These are phyloP conservation scores for Elaeidobius kamerunicus DNA, from an alignment of 2,888 invertebrate species.

Conservation along the genomic window DNA sequence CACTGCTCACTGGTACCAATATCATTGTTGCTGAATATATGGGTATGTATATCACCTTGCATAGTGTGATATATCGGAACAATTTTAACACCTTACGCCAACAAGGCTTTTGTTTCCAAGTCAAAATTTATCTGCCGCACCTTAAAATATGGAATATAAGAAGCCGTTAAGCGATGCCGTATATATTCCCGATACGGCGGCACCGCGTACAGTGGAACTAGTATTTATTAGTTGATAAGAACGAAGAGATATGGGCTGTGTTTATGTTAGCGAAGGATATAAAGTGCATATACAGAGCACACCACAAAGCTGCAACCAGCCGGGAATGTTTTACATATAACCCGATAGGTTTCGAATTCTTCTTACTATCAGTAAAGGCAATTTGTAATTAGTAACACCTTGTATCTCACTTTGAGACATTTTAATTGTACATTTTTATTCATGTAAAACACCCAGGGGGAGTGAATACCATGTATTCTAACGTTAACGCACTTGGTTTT, in stretches of 20 bases:
- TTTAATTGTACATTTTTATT: too few species aligned
- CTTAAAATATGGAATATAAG: conserved; percentile 25
- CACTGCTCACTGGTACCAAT: conserved; percentile 10
- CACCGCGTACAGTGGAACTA: conserved; percentile 12
- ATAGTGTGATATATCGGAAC: conserved; percentile 20
- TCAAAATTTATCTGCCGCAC: conserved; percentile 21
- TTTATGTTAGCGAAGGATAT: neutral
- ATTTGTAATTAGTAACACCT: too few species aligned
- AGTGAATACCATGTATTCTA: too few species aligned
- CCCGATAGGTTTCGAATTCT: too few species aligned
- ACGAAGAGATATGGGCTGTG: conserved; percentile 12
- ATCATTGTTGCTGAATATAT: conserved; percentile 19
- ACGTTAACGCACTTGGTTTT: too few species aligned
- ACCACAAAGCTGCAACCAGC: too few species aligned
- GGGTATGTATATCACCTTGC: conserved; percentile 18
- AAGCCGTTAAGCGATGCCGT: conserved; percentile 13
- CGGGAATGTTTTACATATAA: too few species aligned
- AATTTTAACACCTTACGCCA: conserved; percentile 27
- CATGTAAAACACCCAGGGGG: too few species aligned
- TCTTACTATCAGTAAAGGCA: too few species aligned
- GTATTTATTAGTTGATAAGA: conserved; percentile 25
- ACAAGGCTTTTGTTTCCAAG: conserved; percentile 28
- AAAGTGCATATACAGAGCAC: neutral
- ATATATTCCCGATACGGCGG: conserved; percentile 7
- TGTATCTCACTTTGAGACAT: too few species aligned